Evolutionary conservation across 2,113 vertebrate species (phyloP), one percentile per base, ranked within the genome.

Genomic region (Martes martes): DNA sequence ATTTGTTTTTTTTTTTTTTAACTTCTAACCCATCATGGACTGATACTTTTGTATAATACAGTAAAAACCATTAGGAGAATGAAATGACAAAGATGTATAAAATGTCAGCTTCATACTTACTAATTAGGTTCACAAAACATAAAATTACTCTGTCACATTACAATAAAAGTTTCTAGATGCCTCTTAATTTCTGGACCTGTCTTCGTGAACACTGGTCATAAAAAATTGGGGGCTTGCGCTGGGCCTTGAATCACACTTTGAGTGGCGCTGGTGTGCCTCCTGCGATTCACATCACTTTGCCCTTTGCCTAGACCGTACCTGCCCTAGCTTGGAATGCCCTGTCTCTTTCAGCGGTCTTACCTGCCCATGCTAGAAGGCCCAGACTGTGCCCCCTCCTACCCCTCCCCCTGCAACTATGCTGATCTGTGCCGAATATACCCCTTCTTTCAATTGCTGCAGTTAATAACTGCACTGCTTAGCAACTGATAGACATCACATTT

Each of bases 21-120:
- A 88, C 86, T 57, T 96, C 33, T 85, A 89, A 85, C 52, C 23
- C 78, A 73, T 85, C 61, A 21, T 81, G 87, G 52, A 86, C 67
- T 59, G 73, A 82, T 83, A 74, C 42, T 94, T 96, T 86, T 92
- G 26, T 33, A 95, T 82, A 95, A 67, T 61, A 65, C 36, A 94
- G 57, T 92, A 90, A 93, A 95, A 89, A 85, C 83, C 16, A 87
- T 71, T 92, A 61, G 14, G 94, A 90, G 81, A 96, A 80, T 84
- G 23, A 94, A 95, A 84, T 93, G 82, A 92, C 50, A 80, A 94
- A 94, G 31, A 33, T 7, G 83, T 73, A 28, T 67, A 91, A 94
- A 86, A 83, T 95, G 31, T 59, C 83, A 93, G 36, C 31, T 90
- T 96, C 16, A 47, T 65, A 67, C 94, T 85, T 92, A 90, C 71